Evolutionary conservation across 1,140 invertebrate genomes (phyloP), one percentile per base, ranked within the genome.

Genomic region (Hylyphantes graminicola): DNA sequence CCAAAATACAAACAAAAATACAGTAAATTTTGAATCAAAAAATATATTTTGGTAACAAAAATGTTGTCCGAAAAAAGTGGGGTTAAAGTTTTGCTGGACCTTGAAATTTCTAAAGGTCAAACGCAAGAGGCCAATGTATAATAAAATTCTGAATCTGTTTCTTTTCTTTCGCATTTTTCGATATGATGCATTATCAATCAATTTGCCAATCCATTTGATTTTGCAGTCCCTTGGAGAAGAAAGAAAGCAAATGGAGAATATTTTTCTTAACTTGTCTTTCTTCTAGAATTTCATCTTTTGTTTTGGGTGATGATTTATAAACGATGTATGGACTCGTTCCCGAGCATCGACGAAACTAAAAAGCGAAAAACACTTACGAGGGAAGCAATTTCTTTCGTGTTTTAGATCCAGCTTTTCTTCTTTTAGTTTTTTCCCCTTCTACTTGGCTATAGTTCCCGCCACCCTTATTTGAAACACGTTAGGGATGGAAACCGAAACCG

Each of bases 161-260:
- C 74, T 63, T 76, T 76, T 48, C 59, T 61, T 50, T 74, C 21
- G n/a, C 68, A 19, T 70, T 64, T 63, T 48, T 19, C 35, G 77
- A 17, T 70, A 65, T 57, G 77, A 70, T 70, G 61, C 77, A 80
- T 80, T 80, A 80, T 80, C 77, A 80, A 80, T 80, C 77, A 80
- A 80, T 80, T 80, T 80, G 59, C 64, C 77, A 80, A 80, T 80
- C 77, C 77, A 80, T 80, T 80, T 80, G 77, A 70, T 80, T 80
- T 67, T 13, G 15, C 65, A 70, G 65, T 67, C 63, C 48, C 15
- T n/a, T 13, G 10, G 48, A 55, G 54, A 70, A 35, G 65, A 57
- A 70, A 67, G 59, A 61, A 61, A 48, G 73, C 48, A 76, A 63
- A 76, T 50, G 59, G 72, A 15, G 77, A 55, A 70, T 70, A 70